These are phyloP conservation scores for Myotis davidii DNA, from an alignment of 2,113 vertebrate genomes.

Conservation along the genomic window DNA sequence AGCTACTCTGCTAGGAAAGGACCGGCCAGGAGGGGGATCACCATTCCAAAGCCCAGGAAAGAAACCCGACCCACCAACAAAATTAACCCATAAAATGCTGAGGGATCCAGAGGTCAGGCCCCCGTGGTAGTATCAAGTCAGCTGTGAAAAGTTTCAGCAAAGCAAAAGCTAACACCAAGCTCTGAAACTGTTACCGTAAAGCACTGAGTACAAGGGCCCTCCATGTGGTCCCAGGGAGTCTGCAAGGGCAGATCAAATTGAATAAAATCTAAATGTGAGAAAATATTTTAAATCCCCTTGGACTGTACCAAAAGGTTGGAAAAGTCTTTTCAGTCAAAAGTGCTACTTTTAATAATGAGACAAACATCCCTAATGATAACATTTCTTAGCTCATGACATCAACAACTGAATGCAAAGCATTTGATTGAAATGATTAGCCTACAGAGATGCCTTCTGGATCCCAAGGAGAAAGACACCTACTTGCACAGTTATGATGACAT, in stretches of 20 bases:
- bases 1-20: slow-evolving; percentile 76
- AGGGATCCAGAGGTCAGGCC: slow-evolving; percentile 79
- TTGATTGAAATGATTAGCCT: slow-evolving; percentile 12
- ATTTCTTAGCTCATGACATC: neutral
- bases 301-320: neutral
- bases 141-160: slow-evolving; percentile 79
- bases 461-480: slow-evolving; percentile 11
- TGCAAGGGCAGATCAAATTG: neutral
- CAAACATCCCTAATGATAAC: neutral
- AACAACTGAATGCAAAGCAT: neutral
- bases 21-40: slow-evolving; percentile 81
- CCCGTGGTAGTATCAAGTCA: slow-evolving; percentile 77
- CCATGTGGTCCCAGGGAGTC: neutral
- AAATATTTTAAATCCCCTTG: neutral
- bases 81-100: slow-evolving; percentile 89
- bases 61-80: slow-evolving; percentile 87
- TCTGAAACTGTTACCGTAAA: slow-evolving; percentile 64
- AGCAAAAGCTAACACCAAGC: slow-evolving; percentile 71
- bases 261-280: neutral
- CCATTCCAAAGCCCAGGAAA: slow-evolving; percentile 82
- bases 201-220: slow-evolving; percentile 57
- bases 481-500: neutral
- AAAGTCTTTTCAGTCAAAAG: neutral
- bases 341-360: neutral
- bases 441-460: neutral